phyloP scores from a whole-genome alignment of 1,140 invertebrate genomes.

The Dryas iulia region DNA sequence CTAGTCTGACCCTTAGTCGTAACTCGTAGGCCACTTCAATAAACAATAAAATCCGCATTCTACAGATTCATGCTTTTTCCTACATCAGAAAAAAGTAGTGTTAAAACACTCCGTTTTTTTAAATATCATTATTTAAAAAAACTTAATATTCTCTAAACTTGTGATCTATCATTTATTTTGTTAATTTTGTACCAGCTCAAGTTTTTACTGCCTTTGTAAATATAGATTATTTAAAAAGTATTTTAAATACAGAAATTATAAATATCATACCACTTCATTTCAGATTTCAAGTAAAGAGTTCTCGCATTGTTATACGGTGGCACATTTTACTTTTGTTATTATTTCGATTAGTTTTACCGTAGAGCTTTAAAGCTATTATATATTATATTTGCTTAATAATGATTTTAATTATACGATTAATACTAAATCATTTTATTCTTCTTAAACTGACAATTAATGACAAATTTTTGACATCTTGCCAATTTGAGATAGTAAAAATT shows the following conservation, averaged over 20 bases:
- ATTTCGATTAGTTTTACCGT: background rate
- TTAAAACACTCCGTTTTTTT: too few relatives aligned
- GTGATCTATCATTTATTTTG: too few relatives aligned
- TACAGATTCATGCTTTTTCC: too few relatives aligned
- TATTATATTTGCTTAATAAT: background rate
- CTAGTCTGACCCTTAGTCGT: too few relatives aligned
- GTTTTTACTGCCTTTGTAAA: background rate
- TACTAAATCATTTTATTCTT: background rate
- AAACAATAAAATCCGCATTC: too few relatives aligned
- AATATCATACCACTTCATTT: background rate
- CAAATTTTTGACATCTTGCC: background rate
- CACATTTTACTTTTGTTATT: background rate
- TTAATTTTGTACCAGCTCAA: background rate
- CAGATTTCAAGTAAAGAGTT: background rate
- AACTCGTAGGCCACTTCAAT: too few relatives aligned
- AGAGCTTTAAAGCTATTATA: background rate
- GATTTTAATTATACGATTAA: background rate
- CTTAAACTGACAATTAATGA: background rate
- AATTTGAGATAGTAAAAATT: background rate
- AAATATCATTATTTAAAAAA: too few relatives aligned
- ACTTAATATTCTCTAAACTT: too few relatives aligned
- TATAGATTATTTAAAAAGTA: background rate
- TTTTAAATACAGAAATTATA: background rate
- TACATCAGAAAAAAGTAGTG: too few relatives aligned
- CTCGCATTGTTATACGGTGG: background rate